A percentile compares a stretch with the other conserved stretches of the same genome.
Conservation (phyloP, 2,888 invertebrate genomes). For the Panzeria rudis region DNA sequence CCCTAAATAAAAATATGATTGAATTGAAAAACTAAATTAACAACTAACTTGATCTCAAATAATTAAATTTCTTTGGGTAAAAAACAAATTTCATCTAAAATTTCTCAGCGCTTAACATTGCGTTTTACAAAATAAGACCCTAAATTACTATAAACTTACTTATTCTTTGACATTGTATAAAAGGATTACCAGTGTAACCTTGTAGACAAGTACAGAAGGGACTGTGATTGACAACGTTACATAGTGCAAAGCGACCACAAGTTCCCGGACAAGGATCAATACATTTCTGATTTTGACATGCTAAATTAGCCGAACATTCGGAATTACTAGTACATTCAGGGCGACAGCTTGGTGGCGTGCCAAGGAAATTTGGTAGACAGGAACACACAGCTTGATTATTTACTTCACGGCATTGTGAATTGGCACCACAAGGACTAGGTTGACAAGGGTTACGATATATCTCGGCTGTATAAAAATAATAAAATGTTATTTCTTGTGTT, state of each 20-base stretch:
- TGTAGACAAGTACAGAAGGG: conserved; percentile 90
- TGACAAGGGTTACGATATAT: conserved; percentile 87
- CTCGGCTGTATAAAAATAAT: conserved; percentile 76
- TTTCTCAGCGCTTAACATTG: too few species aligned
- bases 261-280: conserved; percentile 91
- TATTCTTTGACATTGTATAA: conserved; percentile 87
- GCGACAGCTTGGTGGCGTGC: conserved; percentile 90
- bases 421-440: conserved; percentile 90
- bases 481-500: conserved; percentile 79
- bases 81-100: too few species aligned
- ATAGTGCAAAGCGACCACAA: conserved; percentile 89
- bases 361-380: conserved; percentile 88
- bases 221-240: conserved; percentile 90
- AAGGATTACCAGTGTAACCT: conserved; percentile 90
- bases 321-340: conserved; percentile 91
- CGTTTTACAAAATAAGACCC: too few species aligned
- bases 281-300: conserved; percentile 92
- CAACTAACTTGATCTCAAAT: too few species aligned
- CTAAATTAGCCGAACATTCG: conserved; percentile 89
- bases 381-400: conserved; percentile 91
- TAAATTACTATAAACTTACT: conserved; percentile 79
- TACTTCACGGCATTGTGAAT: conserved; percentile 89
- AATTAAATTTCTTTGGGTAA: too few species aligned
- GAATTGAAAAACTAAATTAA: too few species aligned
- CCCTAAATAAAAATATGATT: too few species aligned